Base-by-base conservation (phyloP, 2,113 vertebrate species). In the Lasiurus cinereus region DNA sequence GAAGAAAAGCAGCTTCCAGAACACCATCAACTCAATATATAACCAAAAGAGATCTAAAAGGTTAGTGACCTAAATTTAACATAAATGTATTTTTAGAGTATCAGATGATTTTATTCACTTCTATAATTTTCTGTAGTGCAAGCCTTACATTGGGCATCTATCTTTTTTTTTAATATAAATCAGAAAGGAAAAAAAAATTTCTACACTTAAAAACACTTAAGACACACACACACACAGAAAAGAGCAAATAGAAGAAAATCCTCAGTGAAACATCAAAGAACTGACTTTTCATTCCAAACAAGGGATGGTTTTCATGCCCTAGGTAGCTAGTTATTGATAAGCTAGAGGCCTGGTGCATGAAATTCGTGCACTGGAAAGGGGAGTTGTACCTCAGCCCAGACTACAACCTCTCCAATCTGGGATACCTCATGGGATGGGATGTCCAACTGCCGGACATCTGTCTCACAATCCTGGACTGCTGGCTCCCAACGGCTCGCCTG, bases 241-340 rank as follows among this genome's bases (percentile, higher is more conserved):
- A 80, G 48, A 56, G 22, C 22, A 86, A 80, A 22, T 64, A 33
- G 19, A 73, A 74, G 8, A 78, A 69, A 80, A 36, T 3, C 1
- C 6, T 62, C 13, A 69, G n/a, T 70, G 33, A 88, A 96, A 80
- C 22, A 83, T 66, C 33, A 79, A 91, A 94, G 52, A 27, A 66
- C 4, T 86, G 2, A 72, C n/a, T 78, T 85, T 79, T 82, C 29
- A 90, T 74, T 70, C 84, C 36, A 83, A 86, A 93, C 84, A 93
- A 93, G 96, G 76, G 80, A 93, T 90, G 50, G 83, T 91, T 16
- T n/a, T 67, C 5, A n/a, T 14, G 27, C 27, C 62, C 29, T 67
- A n/a, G 64, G 64, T 16, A 16, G 31, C 64, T 67, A n/a, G 31
- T 67, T n/a, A 67, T 15, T 67, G 29, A n/a, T n/a, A 67, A 67